A percentile compares a stretch with the other conserved stretches of the same genome.
Conservation (phyloP, 2,888 invertebrate genomes). For the Amiota minor region DNA sequence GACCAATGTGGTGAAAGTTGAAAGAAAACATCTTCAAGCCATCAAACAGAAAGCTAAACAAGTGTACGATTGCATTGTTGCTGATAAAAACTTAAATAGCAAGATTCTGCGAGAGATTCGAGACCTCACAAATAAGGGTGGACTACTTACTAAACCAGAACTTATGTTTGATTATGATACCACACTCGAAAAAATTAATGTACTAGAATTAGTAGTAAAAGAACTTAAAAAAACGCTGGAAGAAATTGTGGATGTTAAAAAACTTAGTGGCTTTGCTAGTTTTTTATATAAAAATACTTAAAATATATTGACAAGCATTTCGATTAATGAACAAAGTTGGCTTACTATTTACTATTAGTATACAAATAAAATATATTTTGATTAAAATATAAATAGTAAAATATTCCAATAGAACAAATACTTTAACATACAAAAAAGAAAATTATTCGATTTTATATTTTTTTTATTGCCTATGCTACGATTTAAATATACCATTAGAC, state of each 20-base stretch:
- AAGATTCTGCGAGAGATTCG: conserved; percentile 46
- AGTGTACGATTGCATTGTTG: conserved; percentile 46
- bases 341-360: no score
- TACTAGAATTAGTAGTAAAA: neutral
- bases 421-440: no score
- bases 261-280: no score
- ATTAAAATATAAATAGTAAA: no score
- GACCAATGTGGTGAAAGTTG: conserved; percentile 38
- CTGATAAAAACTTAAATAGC: conserved; percentile 51
- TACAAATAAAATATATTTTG: no score
- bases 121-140: conserved; percentile 55
- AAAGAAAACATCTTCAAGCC: conserved; percentile 36
- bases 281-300: no score
- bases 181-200: neutral
- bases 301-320: no score
- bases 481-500: no score
- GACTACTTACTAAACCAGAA: conserved; percentile 58
- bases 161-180: conserved; percentile 59
- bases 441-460: no score
- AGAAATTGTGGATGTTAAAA: neutral
- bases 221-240: neutral
- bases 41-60: conserved; percentile 41
- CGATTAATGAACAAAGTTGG: no score
- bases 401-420: no score
- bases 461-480: no score